Evolutionary conservation across 2,888 invertebrate genomes (phyloP).

Genomic region (Agonopterix subpropinquella): DNA sequence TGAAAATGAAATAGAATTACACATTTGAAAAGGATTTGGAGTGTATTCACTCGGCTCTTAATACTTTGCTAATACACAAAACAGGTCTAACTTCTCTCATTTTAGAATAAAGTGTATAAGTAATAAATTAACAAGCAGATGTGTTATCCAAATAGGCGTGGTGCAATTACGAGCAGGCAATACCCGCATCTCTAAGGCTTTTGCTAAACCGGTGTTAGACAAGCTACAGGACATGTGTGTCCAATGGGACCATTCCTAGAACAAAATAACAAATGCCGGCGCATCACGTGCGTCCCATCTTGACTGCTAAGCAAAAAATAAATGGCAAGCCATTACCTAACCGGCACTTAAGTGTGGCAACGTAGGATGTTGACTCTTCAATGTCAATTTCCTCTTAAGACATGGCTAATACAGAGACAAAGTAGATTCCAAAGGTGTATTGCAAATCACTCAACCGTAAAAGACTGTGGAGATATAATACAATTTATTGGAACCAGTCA

Average conservation of each 20-base stretch:
- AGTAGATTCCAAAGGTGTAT: not conserved
- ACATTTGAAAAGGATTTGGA: too few relatives aligned
- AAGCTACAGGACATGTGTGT: constrained; percentile 42
- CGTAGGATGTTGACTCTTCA: constrained; percentile 31
- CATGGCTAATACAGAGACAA: not conserved
- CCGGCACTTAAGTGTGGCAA: constrained; percentile 26
- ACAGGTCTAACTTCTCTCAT: too few relatives aligned
- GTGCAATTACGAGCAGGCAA: constrained; percentile 25
- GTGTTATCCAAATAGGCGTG: constrained; percentile 14
- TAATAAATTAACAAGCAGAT: constrained; percentile 23
- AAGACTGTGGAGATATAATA: not conserved
- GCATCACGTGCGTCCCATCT: constrained; percentile 51
- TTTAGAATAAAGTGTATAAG: too few relatives aligned
- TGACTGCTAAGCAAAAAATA: constrained; percentile 37
- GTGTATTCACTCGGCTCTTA: too few relatives aligned
- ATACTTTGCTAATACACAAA: too few relatives aligned
- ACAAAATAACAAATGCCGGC: constrained; percentile 39
- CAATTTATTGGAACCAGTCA: constrained; percentile 12
- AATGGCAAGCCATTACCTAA: constrained; percentile 35
- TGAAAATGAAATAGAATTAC: too few relatives aligned
- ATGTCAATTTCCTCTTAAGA: constrained; percentile 27
- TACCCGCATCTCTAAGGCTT: constrained; percentile 24
- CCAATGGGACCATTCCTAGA: constrained; percentile 50
- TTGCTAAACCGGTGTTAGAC: constrained; percentile 25
- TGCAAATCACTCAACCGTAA: not conserved